Base-by-base conservation (phyloP, 35 echinoderm and acorn worm species). In the Acanthaster planci region DNA sequence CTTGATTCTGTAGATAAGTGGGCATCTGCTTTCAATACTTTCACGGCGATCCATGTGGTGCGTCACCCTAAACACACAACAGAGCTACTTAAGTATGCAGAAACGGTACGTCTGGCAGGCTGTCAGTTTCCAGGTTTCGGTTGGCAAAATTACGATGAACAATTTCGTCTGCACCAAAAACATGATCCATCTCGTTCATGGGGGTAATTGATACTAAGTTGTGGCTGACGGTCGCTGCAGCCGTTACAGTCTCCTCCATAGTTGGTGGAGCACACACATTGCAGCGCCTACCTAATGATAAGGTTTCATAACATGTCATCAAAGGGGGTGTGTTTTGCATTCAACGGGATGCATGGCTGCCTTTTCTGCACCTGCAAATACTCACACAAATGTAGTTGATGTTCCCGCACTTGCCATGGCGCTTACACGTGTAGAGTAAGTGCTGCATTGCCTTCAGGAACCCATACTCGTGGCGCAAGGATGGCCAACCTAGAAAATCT, bases 201-300 rank as follows among this genome's bases (percentile, higher is more conserved):
- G 76, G 85, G 64, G 22, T 7, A 34, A 76, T 87, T 21, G 85
- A 87, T 42, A 87, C 54, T 9, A 58, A 85, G 59, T 58, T 85
- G 12, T 85, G 83, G 83, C 40, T 85, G 6, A 67, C 37, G 19
- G 64, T 76, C 16, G 77, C 77, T 8, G 77, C 40, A 7, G 36
- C 36, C 0, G 21, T 31, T 67, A 31, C 59, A n/a, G n/a, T 31
- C 16, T 15, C 59, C 8, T 19, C 59, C 59, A 67, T 67, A 8
- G 21, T 22, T 8, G 16, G 9, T 67, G 7, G n/a, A n/a, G 30
- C n/a, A 8, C 16, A 27, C 59, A 67, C 9, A 27, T 8, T 67
- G 4, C 42, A 4, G 42, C 42, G 5, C 9, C n/a, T 8, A 27
- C n/a, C 59, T 8, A 8, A 31, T 10, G 59, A 27, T n/a, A 67